phyloP scores from a whole-genome alignment of 2,888 invertebrate genomes.

The Linnaemya vulpina region DNA sequence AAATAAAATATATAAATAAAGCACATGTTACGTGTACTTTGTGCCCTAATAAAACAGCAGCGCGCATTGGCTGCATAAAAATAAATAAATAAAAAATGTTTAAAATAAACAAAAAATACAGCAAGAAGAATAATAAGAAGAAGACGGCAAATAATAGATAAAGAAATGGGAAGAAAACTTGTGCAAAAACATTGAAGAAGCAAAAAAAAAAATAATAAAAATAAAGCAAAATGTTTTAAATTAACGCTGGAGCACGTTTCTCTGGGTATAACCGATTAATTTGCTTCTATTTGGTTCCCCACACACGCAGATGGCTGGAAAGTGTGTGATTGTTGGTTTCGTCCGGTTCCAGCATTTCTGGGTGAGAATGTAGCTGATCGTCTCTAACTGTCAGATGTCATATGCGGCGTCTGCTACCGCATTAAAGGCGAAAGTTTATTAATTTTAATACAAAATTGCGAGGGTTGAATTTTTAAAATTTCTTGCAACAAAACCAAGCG shows the following conservation, averaged over 20 bases:
- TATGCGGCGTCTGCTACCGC: neutral
- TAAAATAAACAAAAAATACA: conserved; percentile 14
- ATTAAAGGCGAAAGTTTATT: neutral
- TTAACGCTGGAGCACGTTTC: conserved; percentile 12
- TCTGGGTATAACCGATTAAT: neutral
- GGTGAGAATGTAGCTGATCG: neutral
- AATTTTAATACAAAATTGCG: neutral
- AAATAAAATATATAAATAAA: too few species aligned
- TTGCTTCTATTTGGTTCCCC: neutral
- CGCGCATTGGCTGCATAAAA: neutral
- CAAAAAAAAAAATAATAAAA: neutral
- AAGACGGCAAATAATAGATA: neutral
- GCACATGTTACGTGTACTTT: neutral
- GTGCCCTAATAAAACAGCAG: conserved; percentile 7
- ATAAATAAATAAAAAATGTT: neutral
- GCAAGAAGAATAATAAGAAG: neutral
- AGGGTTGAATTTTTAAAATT: neutral
- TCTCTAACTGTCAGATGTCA: neutral
- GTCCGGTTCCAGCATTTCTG: neutral
- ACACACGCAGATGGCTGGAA: neutral
- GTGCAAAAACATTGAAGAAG: conserved; percentile 19
- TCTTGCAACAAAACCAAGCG: neutral
- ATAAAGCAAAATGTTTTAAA: neutral
- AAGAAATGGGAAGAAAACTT: conserved; percentile 3
- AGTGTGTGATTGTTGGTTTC: neutral